Evolutionary conservation across 35 echinoderm and acorn worm species (phyloP).

Genomic region (Apostichopus parvimensis): DNA sequence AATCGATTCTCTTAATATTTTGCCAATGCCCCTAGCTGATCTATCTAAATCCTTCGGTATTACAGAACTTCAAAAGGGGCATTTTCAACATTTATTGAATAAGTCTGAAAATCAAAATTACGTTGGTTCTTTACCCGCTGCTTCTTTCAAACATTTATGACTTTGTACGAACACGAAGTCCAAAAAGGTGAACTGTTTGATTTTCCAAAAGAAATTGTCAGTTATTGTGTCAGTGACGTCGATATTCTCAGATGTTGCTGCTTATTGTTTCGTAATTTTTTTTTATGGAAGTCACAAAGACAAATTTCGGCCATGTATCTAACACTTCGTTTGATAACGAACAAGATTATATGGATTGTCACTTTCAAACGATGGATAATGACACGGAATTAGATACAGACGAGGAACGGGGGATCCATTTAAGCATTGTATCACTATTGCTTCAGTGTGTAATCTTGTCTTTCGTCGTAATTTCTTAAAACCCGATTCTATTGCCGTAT

Average conservation of each 20-base stretch:
- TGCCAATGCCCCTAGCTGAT: conserved; percentile 38
- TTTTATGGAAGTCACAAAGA: conserved; percentile 25
- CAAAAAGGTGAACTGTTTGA: conserved; percentile 16
- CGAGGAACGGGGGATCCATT: conserved; percentile 12
- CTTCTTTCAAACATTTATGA: conserved; percentile 8
- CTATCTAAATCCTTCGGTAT: conserved; percentile 54
- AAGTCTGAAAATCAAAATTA: conserved; percentile 48
- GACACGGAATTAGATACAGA: neutral
- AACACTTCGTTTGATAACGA: neutral
- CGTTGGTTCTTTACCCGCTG: conserved; percentile 17
- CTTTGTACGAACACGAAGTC: neutral
- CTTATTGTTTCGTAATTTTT: conserved; percentile 17
- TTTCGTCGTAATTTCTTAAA: conserved; percentile 43
- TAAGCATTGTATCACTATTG: conserved; percentile 46
- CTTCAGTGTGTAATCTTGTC: conserved; percentile 18
- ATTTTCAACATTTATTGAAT: conserved; percentile 50
- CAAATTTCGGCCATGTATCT: neutral
- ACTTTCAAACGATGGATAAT: neutral
- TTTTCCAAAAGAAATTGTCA: conserved; percentile 28
- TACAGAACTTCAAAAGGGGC: conserved; percentile 37
- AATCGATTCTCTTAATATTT: conserved; percentile 47
- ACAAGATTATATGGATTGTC: neutral
- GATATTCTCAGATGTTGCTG: conserved; percentile 33
- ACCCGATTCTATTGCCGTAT: conserved; percentile 35
- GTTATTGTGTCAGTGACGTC: conserved; percentile 29